These are phyloP conservation scores for Myotis daubentonii DNA, from an alignment of 2,797 vertebrate species.

Conservation along the genomic window DNA sequence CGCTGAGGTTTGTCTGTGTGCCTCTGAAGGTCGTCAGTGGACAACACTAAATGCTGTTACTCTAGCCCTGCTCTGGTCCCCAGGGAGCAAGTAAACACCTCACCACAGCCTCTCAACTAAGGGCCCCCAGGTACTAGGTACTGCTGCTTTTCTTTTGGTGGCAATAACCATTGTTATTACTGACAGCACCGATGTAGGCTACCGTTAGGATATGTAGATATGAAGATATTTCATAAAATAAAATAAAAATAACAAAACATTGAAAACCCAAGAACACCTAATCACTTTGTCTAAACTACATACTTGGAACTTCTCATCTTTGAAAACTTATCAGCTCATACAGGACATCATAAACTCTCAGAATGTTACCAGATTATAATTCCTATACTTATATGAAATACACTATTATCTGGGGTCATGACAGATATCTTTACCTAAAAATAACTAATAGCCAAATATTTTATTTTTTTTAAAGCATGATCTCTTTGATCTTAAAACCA, in stretches of 20 bases:
- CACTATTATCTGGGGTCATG: background rate
- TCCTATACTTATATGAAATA: background rate
- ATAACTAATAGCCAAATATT: background rate
- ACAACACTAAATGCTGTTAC: background rate
- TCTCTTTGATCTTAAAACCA: conserved; percentile 43
- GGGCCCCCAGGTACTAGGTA: background rate
- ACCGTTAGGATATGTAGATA: background rate
- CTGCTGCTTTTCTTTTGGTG: background rate
- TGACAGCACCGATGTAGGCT: background rate
- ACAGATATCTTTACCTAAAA: conserved; percentile 37
- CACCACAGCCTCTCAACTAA: background rate
- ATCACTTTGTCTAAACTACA: background rate
- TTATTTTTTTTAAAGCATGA: conserved; percentile 67
- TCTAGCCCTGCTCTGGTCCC: background rate
- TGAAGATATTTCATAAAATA: background rate
- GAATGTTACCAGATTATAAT: conserved; percentile 14
- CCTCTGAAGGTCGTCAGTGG: background rate
- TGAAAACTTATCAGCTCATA: background rate
- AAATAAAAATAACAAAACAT: background rate
- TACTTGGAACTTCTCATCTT: background rate
- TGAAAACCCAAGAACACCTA: conserved; percentile 1
- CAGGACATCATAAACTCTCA: background rate
- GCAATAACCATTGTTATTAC: background rate
- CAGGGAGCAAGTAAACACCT: background rate
- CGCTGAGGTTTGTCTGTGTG: background rate